Evolutionary conservation across 2,888 invertebrate species (phyloP).

Genomic region (Drosophila neoperkinsi): DNA sequence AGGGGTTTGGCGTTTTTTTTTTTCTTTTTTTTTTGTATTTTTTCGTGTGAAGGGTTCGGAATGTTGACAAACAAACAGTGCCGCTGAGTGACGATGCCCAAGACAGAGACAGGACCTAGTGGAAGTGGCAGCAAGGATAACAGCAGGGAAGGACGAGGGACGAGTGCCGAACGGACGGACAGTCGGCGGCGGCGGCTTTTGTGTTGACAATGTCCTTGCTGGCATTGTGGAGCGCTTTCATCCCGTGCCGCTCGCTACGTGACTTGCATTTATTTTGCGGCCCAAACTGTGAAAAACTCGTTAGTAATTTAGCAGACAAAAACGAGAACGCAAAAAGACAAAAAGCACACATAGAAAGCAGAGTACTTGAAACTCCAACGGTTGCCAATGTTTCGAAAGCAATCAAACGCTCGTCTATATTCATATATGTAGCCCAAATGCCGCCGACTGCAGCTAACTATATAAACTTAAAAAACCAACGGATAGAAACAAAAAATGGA

Average conservation of each 20-base stretch:
- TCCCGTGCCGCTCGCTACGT: conserved; percentile 59
- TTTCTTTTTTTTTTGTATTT: neutral
- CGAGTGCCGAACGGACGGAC: conserved; percentile 20
- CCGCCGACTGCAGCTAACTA: conserved; percentile 31
- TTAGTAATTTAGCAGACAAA: conserved; percentile 72
- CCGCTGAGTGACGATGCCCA: conserved; percentile 75
- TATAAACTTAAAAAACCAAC: conserved; percentile 54
- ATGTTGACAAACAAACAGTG: conserved; percentile 77
- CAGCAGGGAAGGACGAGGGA: conserved; percentile 18
- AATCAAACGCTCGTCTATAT: conserved; percentile 77
- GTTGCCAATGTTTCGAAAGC: conserved; percentile 60
- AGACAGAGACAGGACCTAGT: conserved; percentile 62
- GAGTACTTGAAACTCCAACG: conserved; percentile 1
- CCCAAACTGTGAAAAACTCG: conserved; percentile 71
- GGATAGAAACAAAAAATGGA: conserved; percentile 7
- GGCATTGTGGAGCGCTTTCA: conserved; percentile 64
- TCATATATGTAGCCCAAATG: conserved; percentile 50
- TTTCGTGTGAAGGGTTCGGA: conserved; percentile 57
- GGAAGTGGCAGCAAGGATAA: conserved; percentile 19
- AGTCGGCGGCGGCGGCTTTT: conserved; percentile 50
- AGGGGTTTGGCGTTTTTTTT: neutral
- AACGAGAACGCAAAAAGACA: neutral
- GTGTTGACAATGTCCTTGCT: conserved; percentile 80
- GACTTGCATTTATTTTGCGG: conserved; percentile 75
- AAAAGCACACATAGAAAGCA: neutral